These are phyloP conservation scores for Catharus bicknelli DNA, from an alignment of 2,113 vertebrate genomes.

Conservation along the genomic window DNA sequence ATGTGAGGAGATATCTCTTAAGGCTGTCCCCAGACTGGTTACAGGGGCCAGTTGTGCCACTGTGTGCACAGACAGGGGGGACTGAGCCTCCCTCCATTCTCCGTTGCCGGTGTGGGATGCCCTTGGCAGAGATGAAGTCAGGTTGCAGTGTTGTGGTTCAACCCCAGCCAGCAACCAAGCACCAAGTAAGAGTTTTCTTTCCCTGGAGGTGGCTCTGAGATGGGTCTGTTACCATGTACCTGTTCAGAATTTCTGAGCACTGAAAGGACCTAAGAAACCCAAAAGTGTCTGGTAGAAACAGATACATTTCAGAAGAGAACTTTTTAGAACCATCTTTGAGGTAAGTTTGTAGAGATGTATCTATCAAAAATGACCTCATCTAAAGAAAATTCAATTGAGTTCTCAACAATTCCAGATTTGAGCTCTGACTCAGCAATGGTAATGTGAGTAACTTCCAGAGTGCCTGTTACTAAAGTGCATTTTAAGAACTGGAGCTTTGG, in stretches of 20 bases:
- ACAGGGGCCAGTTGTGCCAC: accelerated
- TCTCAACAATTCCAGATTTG: neutral
- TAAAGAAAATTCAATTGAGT: neutral
- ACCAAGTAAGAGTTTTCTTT: neutral
- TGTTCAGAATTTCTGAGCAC: neutral
- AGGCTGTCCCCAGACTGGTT: neutral
- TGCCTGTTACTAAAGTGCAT: neutral
- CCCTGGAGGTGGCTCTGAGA: neutral
- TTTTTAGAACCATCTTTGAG: neutral
- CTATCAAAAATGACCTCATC: neutral
- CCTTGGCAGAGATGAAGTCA: neutral
- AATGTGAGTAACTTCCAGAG: neutral
- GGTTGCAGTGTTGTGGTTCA: neutral
- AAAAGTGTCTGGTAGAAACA: neutral
- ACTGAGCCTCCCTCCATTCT: neutral
- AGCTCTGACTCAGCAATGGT: neutral
- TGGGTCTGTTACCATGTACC: neutral
- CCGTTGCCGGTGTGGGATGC: neutral
- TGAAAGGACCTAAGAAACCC: neutral
- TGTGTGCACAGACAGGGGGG: neutral
- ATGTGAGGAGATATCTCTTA: neutral
- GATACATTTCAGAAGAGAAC: neutral
- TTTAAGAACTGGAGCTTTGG: neutral
- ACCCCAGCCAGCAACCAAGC: neutral
- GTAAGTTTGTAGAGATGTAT: neutral